Evolutionary conservation across 2,113 vertebrate genomes (phyloP).

Genomic region (Malurus melanocephalus): DNA sequence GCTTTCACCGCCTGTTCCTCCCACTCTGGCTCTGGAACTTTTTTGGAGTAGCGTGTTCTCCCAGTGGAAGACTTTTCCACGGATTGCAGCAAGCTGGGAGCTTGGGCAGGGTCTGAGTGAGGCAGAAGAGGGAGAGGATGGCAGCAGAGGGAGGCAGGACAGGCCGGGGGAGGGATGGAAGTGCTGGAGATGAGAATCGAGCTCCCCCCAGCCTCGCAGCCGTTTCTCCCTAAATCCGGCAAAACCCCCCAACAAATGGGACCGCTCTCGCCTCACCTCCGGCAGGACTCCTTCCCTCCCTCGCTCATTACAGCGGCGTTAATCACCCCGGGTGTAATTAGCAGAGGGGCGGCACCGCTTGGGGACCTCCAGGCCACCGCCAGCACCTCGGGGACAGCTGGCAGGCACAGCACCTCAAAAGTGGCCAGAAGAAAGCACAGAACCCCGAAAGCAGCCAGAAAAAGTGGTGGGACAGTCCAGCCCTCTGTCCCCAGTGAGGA

Average conservation of each 20-base stretch:
- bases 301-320: no score
- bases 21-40: neutral
- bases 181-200: neutral
- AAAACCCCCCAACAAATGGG: neutral
- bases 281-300: constrained; percentile 18
- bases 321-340: no score
- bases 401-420: no score
- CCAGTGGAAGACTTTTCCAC: neutral
- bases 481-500: no score
- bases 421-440: no score
- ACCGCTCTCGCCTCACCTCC: neutral
- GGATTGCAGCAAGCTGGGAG: neutral
- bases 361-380: neutral
- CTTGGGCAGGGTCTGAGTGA: neutral
- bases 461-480: no score
- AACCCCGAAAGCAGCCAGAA: neutral
- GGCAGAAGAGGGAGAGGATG: neutral
- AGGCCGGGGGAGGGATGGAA: neutral
- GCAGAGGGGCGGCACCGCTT: no score
- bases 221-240: neutral
- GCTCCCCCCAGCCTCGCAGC: neutral
- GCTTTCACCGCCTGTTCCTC: neutral
- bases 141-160: neutral
- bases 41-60: neutral
- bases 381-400: neutral